Percentiles rank a stretch among this genome's conserved stretches.
Evolutionary conservation across 2,888 invertebrate genomes (phyloP).

Genomic region (Ophonus ardosiacus): DNA sequence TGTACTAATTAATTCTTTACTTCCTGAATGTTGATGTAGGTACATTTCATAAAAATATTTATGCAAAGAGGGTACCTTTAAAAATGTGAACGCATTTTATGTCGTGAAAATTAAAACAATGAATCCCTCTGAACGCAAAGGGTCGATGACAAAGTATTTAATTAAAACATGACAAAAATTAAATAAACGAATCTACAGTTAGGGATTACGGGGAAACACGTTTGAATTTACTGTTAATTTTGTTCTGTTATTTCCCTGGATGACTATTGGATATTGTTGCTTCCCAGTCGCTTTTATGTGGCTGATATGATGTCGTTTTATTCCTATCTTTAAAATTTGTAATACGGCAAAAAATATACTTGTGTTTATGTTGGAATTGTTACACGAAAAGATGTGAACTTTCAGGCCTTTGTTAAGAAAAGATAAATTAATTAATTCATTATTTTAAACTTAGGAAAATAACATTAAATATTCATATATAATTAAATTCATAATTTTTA

Average conservation of each 20-base stretch:
- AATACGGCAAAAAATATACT: neutral
- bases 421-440: no score
- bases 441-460: no score
- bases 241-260: conserved; percentile 24
- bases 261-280: neutral
- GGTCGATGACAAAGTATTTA: conserved; percentile 22
- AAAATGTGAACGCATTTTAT: neutral
- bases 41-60: neutral
- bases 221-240: conserved; percentile 21
- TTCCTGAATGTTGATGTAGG: no score
- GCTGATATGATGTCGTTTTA: neutral
- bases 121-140: neutral
- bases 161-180: conserved; percentile 32
- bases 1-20: no score
- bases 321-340: neutral
- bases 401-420: no score
- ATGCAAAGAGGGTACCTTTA: neutral
- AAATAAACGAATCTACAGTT: conserved; percentile 12
- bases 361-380: neutral
- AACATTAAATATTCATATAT: no score
- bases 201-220: neutral
- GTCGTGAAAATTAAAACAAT: conserved; percentile 16
- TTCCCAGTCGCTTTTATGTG: neutral
- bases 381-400: no score
- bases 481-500: no score